Percentiles rank a stretch among this genome's conserved stretches.
These are phyloP conservation scores for Remorina albescens DNA, from an alignment of 2,797 vertebrate species.

Conservation along the genomic window DNA sequence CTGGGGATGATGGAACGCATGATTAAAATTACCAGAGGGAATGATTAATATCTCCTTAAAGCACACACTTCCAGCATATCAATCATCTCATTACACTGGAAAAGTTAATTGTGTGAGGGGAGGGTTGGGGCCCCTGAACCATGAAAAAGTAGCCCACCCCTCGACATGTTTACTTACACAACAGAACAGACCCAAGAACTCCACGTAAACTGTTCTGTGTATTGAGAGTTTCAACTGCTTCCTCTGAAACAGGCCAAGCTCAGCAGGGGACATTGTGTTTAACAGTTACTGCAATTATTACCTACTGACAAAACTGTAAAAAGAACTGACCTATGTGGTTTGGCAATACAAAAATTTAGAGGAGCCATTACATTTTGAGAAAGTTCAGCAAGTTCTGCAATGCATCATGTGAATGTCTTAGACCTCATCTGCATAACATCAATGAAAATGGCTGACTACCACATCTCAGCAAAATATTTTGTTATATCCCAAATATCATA, in stretches of 20 bases:
- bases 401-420: slow-evolving; percentile 12
- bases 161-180: slow-evolving; percentile 99
- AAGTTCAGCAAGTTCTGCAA: slow-evolving; percentile 17
- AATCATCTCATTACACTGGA: slow-evolving; percentile 99
- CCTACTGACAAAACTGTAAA: slow-evolving; percentile 35
- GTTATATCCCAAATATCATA: slow-evolving; percentile 32
- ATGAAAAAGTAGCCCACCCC: slow-evolving; percentile 97
- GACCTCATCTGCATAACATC: slow-evolving; percentile 26
- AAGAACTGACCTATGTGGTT: slow-evolving; percentile 3
- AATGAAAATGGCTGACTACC: slow-evolving; percentile 29
- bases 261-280: slow-evolving; percentile 40
- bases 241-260: slow-evolving; percentile 50
- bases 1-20: slow-evolving; percentile 99
- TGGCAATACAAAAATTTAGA: too few relatives aligned
- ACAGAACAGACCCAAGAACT: slow-evolving; percentile 89
- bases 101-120: slow-evolving; percentile 98
- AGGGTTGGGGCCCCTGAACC: slow-evolving; percentile 96
- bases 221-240: slow-evolving; percentile 81
- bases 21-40: slow-evolving; percentile 99
- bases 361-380: too few relatives aligned
- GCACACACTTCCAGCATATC: slow-evolving; percentile 99
- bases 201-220: slow-evolving; percentile 78
- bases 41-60: slow-evolving; percentile 99
- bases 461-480: slow-evolving; percentile 22
- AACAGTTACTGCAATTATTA: slow-evolving; percentile 31